These are phyloP conservation scores for Pachyrhynchus sulphureomaculatus DNA, from an alignment of 1,140 invertebrate genomes.

Conservation along the genomic window DNA sequence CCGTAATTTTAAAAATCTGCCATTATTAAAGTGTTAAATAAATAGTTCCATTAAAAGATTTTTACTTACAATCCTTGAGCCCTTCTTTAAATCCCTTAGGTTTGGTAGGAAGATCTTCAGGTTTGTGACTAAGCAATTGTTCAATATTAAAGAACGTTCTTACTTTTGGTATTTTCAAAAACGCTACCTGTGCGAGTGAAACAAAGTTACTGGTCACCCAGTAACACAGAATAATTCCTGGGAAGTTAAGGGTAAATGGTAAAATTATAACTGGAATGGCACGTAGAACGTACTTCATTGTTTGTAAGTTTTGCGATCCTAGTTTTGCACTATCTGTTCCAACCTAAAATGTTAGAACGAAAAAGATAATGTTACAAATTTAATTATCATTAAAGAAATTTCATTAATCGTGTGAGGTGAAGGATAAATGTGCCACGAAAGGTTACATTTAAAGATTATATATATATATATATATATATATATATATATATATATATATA, in stretches of 20 bases:
- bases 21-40: too few species aligned
- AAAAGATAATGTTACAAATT: too few species aligned
- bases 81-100: slow-evolving; percentile 77
- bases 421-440: too few species aligned
- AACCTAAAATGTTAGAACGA: slow-evolving; percentile 60
- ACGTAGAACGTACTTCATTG: slow-evolving; percentile 73
- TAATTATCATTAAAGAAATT: too few species aligned
- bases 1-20: too few species aligned
- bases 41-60: not conserved
- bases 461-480: too few species aligned
- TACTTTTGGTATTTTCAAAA: slow-evolving; percentile 76
- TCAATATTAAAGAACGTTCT: slow-evolving; percentile 80
- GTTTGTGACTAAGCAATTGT: slow-evolving; percentile 57
- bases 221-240: slow-evolving; percentile 85
- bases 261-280: slow-evolving; percentile 80
- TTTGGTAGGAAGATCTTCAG: slow-evolving; percentile 61
- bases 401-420: too few species aligned
- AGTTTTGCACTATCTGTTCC: slow-evolving; percentile 76
- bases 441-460: too few species aligned
- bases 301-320: slow-evolving; percentile 62
- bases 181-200: slow-evolving; percentile 77
- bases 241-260: slow-evolving; percentile 85
- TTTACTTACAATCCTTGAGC: slow-evolving; percentile 78
- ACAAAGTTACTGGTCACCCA: slow-evolving; percentile 90
- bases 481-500: too few species aligned